These are phyloP conservation scores for Hoplodrina blanda DNA, from an alignment of 2,888 invertebrate species.

Conservation along the genomic window DNA sequence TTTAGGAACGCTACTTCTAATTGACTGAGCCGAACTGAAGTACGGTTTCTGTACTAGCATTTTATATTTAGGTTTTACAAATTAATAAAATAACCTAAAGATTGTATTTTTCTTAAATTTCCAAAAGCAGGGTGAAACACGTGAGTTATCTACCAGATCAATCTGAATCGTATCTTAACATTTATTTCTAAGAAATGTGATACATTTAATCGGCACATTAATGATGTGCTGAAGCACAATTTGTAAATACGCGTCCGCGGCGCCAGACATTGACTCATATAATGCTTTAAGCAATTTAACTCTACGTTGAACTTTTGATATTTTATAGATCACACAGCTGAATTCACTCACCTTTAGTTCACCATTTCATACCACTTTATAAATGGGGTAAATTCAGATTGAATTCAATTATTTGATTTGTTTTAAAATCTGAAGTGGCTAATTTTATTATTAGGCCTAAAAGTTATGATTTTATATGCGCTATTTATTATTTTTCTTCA, in stretches of 20 bases:
- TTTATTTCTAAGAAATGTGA: not conserved
- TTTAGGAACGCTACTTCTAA: constrained; percentile 1
- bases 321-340: constrained; percentile 56
- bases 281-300: constrained; percentile 74
- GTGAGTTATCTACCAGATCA: no score
- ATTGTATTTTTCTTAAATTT: not conserved
- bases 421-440: not conserved
- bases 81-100: not conserved
- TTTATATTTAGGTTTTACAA: not conserved
- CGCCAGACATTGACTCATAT: constrained; percentile 82
- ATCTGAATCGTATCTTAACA: no score
- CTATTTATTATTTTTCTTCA: not conserved
- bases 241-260: constrained; percentile 61
- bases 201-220: not conserved
- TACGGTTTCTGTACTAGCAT: not conserved
- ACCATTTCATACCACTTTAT: constrained; percentile 10
- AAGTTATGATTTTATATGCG: not conserved
- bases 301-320: constrained; percentile 57
- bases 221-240: not conserved
- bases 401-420: constrained; percentile 10
- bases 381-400: constrained; percentile 24
- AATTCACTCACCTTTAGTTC: constrained; percentile 55
- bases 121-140: no score
- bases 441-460: not conserved
- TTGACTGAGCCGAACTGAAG: not conserved